Conservation (phyloP, 1,140 invertebrate genomes). For the Caenorhabditis tropicalis region DNA sequence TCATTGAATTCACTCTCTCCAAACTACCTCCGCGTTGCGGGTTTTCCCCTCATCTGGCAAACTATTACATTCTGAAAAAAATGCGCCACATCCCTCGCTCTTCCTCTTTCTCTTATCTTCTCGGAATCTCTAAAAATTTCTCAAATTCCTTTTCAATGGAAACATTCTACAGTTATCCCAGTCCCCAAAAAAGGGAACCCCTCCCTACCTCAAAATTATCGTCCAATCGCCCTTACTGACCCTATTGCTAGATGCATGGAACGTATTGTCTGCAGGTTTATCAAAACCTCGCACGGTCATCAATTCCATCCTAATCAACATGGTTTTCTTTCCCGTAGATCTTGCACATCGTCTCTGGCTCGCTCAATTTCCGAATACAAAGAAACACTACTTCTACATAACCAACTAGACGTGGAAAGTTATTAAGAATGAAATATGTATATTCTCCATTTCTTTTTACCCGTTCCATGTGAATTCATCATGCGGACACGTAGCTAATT, state of each 20-base stretch:
- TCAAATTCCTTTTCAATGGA: neutral
- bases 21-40: neutral
- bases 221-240: neutral
- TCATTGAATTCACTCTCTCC: neutral
- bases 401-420: too few species aligned
- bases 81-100: neutral
- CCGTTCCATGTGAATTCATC: neutral
- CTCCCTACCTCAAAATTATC: neutral
- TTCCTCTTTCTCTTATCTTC: neutral
- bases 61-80: neutral
- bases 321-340: neutral
- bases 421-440: too few species aligned
- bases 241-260: neutral
- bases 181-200: neutral
- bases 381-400: neutral
- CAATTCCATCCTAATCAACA: neutral
- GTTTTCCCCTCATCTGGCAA: neutral
- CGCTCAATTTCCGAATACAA: neutral
- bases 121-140: neutral
- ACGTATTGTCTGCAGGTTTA: neutral
- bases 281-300: neutral
- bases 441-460: neutral
- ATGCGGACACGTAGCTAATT: neutral
- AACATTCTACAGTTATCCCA: neutral
- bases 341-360: neutral